Base-by-base conservation (phyloP, 2,797 vertebrate genomes). In the Myotis myotis region DNA sequence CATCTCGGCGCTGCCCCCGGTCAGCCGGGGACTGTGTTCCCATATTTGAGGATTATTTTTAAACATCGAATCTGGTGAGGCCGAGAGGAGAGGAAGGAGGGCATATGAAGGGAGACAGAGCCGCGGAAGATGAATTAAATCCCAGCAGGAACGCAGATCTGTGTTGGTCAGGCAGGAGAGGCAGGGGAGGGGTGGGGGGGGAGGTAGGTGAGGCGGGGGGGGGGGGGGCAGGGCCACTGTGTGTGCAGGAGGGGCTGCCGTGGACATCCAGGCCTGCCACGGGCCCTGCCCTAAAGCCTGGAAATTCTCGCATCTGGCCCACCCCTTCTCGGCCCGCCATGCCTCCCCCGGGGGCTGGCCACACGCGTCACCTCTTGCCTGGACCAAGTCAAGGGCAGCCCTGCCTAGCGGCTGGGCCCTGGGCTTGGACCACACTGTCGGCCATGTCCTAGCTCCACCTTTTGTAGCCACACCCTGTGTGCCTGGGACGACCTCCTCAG, bases 21-120 rank as follows among this genome's bases (percentile, higher is more conserved):
- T 96, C 97, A 94, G 95, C 90, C 0, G 0, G 75, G 92, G 88
- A 87, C 85, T 49, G 90, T 57, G 79, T 19, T 80, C 92, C 25
- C 12, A 82, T 89, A 60, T 78, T 23, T 2, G 44, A 93, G 33
- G 78, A 76, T 90, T 96, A 95, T 97, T 97, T 97, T 97, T 96
- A 97, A 96, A 95, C 93, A 25, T 55, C 1, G 28, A 86, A 25
- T 89, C 49, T 85, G 95, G 87, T 30, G 9, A 91, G 83, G 81
- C 84, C 2, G 74, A 83, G 72, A 44, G 30, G 51, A n/a, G 64
- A 75, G 70, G 68, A 55, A 78, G 79, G 44, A 82, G 96, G 92
- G 87, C 84, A 71, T 8, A 25, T 38, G 89, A 88, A 68, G 79
- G 79, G 79, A 88, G 80, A 20, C 93, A 66, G 96, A 71, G 53